A percentile compares a stretch with the other conserved stretches of the same genome.
These are phyloP conservation scores for Coptodon bakossiorum DNA, from an alignment of 2,113 vertebrate genomes.

Conservation along the genomic window DNA sequence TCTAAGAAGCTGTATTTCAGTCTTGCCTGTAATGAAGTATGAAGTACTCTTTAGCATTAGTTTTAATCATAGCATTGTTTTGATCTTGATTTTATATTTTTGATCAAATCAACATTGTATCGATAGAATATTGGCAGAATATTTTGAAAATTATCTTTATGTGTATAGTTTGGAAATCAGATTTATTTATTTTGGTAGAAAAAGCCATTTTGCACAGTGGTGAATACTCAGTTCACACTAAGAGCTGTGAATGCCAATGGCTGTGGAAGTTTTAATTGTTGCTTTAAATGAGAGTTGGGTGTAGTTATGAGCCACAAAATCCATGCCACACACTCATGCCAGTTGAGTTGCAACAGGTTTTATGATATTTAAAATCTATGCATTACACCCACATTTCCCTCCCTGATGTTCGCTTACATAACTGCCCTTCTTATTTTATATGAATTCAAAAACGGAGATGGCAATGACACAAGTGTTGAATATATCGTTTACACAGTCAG, in stretches of 20 bases:
- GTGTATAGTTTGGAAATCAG: not conserved
- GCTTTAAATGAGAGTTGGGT: not conserved
- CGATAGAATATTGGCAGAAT: not conserved
- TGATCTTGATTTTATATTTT: not conserved
- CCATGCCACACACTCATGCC: not conserved
- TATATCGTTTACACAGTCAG: not conserved
- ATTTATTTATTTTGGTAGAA: not conserved
- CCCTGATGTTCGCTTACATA: not conserved
- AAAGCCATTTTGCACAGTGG: not conserved
- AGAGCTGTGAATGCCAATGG: not conserved
- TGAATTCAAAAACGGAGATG: conserved; percentile 1
- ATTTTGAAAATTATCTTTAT: not conserved
- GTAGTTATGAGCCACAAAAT: not conserved
- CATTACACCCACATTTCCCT: not conserved
- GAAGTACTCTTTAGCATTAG: not conserved
- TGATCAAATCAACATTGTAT: not conserved
- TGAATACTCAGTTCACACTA: not conserved
- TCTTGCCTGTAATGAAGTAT: not conserved
- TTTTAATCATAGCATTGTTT: not conserved
- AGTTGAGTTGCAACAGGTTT: not conserved
- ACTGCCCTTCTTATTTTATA: not conserved
- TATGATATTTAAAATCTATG: conserved; percentile 39
- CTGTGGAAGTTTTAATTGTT: not conserved
- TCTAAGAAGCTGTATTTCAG: not conserved
- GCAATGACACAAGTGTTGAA: not conserved